Evolutionary conservation across 2,888 invertebrate genomes (phyloP).

Genomic region (Hanleya hanleyi): DNA sequence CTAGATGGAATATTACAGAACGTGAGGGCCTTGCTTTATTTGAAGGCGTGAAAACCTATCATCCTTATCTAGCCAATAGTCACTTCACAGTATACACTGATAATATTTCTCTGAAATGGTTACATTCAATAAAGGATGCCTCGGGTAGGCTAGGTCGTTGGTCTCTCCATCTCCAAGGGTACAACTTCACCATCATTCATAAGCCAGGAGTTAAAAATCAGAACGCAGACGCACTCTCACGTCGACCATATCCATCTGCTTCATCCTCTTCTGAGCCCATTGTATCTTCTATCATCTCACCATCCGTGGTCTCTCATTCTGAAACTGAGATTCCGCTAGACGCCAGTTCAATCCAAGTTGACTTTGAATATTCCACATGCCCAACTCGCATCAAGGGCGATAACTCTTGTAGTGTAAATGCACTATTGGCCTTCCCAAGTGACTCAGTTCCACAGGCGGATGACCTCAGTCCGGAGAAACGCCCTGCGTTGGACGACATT

Average conservation of each 20-base stretch:
- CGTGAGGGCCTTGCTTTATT: conserved; percentile 17
- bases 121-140: conserved; percentile 4
- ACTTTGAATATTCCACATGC: no score
- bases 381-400: no score
- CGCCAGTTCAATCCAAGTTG: no score
- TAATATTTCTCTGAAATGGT: conserved; percentile 10
- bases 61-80: conserved; percentile 13
- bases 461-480: no score
- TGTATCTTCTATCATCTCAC: no score
- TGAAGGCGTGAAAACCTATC: conserved; percentile 21
- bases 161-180: conserved; percentile 14
- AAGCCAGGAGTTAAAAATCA: conserved; percentile 8
- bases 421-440: no score
- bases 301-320: no score
- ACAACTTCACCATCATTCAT: conserved; percentile 9
- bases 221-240: conserved; percentile 30
- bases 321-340: no score
- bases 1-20: conserved; percentile 13
- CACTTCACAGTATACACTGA: conserved; percentile 16
- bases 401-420: no score
- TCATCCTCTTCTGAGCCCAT: no score
- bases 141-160: conserved; percentile 8
- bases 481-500: no score
- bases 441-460: no score
- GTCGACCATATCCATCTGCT: conserved; percentile 19